These are phyloP conservation scores for Varanus komodoensis DNA, from an alignment of 2,113 vertebrate species.

Conservation along the genomic window DNA sequence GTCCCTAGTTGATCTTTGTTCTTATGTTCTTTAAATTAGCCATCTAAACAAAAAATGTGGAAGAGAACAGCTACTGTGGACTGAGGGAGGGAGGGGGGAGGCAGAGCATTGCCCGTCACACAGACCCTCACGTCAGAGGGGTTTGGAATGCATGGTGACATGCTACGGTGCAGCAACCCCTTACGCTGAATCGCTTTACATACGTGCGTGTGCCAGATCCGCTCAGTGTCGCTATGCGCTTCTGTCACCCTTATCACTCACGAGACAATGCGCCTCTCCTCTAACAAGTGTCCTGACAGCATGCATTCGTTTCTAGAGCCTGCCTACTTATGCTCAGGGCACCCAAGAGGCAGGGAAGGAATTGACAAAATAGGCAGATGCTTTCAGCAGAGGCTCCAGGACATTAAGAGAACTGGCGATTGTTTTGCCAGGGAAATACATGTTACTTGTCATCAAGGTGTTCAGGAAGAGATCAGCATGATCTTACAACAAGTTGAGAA, in stretches of 20 bases:
- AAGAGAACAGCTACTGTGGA: conserved; percentile 50
- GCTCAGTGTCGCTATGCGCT: conserved; percentile 62
- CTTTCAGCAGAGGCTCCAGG: conserved; percentile 56
- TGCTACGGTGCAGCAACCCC: conserved; percentile 61
- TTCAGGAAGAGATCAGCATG: conserved; percentile 61
- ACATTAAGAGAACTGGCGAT: conserved; percentile 67
- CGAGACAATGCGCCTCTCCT: conserved; percentile 52
- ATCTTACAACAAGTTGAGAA: conserved; percentile 68
- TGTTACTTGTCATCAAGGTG: conserved; percentile 76
- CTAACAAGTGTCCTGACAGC: conserved; percentile 52
- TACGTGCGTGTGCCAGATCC: conserved; percentile 70
- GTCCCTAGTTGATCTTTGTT: background rate
- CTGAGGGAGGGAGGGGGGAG: background rate
- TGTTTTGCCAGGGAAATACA: conserved; percentile 72
- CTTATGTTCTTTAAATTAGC: conserved; percentile 28
- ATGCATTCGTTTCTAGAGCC: conserved; percentile 54
- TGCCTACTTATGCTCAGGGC: conserved; percentile 48
- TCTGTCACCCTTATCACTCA: conserved; percentile 65
- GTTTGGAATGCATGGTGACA: conserved; percentile 69
- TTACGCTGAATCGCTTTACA: conserved; percentile 38
- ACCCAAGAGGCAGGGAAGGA: conserved; percentile 57
- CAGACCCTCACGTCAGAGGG: conserved; percentile 50
- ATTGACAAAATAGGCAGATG: conserved; percentile 68
- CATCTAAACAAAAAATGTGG: conserved; percentile 57
- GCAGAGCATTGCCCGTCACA: background rate